Percentiles rank a stretch among this genome's conserved stretches.
phyloP scores from a whole-genome alignment of 2,113 vertebrate species.

The Xenus cinereus region DNA sequence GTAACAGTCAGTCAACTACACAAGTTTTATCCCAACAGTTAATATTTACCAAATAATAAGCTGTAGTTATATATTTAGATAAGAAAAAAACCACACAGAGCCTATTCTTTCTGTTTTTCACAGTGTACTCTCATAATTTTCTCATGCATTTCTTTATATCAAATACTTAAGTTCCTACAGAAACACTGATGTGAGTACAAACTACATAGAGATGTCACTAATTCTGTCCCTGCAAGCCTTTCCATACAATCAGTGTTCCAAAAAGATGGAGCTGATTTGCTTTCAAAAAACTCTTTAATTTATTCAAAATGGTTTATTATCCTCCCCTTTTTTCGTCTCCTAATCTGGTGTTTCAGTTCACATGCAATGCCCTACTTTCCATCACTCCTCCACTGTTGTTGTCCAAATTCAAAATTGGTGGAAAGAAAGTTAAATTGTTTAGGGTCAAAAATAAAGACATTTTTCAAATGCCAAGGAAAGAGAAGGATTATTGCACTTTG shows the following conservation, averaged over 20 bases:
- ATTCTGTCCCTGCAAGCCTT: neutral
- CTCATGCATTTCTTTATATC: neutral
- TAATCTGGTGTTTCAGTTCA: neutral
- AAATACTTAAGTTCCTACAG: neutral
- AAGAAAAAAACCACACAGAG: neutral
- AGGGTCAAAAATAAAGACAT: slow-evolving; percentile 41
- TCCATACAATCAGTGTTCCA: neutral
- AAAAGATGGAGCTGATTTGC: neutral
- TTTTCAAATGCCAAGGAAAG: slow-evolving; percentile 52
- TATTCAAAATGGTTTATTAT: neutral
- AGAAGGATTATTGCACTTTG: slow-evolving; percentile 51
- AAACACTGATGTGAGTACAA: neutral
- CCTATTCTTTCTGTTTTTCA: neutral
- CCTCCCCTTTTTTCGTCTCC: neutral
- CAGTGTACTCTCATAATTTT: neutral
- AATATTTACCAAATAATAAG: slow-evolving; percentile 24
- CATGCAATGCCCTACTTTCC: neutral
- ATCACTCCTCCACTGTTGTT: neutral
- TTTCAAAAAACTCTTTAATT: neutral
- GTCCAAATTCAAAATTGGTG: slow-evolving; percentile 17
- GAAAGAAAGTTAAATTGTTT: slow-evolving; percentile 51
- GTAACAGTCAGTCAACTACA: neutral
- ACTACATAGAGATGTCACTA: neutral
- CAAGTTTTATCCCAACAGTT: neutral
- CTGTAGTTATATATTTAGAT: neutral